Conservation (phyloP, 2,113 vertebrate species). For the Rostratula benghalensis region DNA sequence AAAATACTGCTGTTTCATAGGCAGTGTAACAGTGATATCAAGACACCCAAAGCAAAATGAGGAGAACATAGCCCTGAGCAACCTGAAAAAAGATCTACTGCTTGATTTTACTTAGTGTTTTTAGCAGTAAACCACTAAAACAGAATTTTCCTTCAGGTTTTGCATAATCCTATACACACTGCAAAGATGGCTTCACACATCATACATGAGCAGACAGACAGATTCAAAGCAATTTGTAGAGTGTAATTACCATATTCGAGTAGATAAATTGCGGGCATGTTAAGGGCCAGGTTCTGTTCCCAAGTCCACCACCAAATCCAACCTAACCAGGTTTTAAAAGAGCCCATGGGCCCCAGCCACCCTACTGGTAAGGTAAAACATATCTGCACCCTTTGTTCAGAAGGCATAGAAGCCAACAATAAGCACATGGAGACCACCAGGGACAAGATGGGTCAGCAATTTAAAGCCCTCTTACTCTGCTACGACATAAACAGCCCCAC, state of each 20-base stretch:
- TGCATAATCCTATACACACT: not conserved
- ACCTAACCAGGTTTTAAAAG: not conserved
- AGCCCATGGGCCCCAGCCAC: not conserved
- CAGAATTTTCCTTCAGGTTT: not conserved
- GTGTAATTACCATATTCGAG: accelerated
- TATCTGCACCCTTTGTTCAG: slow-evolving; percentile 5
- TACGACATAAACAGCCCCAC: not conserved
- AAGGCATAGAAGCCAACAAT: not conserved
- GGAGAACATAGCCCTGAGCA: not conserved
- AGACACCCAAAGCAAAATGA: not conserved
- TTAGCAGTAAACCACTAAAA: not conserved
- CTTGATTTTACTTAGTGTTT: not conserved
- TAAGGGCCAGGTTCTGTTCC: not conserved
- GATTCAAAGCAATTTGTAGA: not conserved
- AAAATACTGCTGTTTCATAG: not conserved
- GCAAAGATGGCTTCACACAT: not conserved
- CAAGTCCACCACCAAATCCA: not conserved
- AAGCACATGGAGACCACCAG: not conserved
- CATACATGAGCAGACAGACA: not conserved
- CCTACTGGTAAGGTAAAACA: not conserved
- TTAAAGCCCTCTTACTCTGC: not conserved
- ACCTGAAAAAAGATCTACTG: not conserved
- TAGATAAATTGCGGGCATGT: not conserved
- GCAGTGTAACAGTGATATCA: not conserved
- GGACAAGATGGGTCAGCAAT: not conserved